Percentiles rank a stretch among this genome's conserved stretches.
Evolutionary conservation across 2,888 invertebrate genomes (phyloP).

Genomic region (Apamea sordens): DNA sequence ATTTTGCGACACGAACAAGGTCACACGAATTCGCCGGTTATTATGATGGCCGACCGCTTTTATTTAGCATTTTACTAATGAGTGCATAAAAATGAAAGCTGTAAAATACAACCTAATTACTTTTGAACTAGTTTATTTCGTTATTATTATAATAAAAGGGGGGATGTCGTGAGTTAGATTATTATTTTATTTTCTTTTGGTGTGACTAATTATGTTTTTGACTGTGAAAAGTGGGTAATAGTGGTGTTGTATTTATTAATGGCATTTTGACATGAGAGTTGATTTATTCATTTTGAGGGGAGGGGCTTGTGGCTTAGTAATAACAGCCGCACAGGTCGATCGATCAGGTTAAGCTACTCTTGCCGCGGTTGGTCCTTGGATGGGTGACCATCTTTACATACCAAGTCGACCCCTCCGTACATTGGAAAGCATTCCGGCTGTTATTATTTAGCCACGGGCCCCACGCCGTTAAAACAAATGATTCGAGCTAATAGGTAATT

Average conservation of each 20-base stretch:
- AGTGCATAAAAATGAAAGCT: conserved; percentile 52
- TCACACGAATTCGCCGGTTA: conserved; percentile 43
- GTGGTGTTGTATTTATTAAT: conserved; percentile 8
- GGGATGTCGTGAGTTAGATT: conserved; percentile 20
- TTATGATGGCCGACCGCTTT: conserved; percentile 27
- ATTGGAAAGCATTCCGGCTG: no score
- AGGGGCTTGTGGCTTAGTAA: no score
- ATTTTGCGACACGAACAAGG: conserved; percentile 50
- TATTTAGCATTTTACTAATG: conserved; percentile 51
- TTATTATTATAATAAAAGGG: conserved; percentile 29
- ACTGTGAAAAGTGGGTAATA: neutral
- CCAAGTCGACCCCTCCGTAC: no score
- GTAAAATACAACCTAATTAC: conserved; percentile 39
- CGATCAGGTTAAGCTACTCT: no score
- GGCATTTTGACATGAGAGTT: conserved; percentile 11
- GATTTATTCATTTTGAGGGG: no score
- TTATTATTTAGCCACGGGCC: no score
- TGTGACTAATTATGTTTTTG: conserved; percentile 28
- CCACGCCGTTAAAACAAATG: no score
- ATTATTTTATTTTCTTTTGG: conserved; percentile 22
- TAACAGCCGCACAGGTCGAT: no score
- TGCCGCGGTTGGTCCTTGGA: no score
- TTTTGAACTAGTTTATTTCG: conserved; percentile 50
- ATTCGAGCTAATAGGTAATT: no score
- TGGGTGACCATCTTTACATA: no score